Evolutionary conservation across 1,140 invertebrate genomes (phyloP), one percentile per base, ranked within the genome.

Genomic region (Pygmarrhopalites habei): DNA sequence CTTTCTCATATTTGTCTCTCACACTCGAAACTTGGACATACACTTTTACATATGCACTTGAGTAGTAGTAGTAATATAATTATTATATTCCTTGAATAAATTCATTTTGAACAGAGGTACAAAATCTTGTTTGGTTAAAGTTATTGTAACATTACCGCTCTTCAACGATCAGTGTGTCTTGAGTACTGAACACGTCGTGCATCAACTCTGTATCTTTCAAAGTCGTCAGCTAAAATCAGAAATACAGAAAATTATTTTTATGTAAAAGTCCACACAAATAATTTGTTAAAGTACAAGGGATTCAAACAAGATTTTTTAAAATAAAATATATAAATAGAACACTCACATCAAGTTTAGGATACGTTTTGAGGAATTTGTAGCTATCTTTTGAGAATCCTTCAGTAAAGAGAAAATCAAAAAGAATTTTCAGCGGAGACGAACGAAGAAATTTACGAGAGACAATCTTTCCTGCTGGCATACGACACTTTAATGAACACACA

Each of bases 301-400:
- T 35, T 7, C 12, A 19, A 28, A 25, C 12, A 52, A 23, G 26
- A n/a, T n/a, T 52, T 52, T 12, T 25, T 25, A 28, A 29, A 26
- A 52, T 2, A 52, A 52, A 52, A 12, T 52, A 15, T 52, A 19
- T 4, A n/a, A 26, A 19, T 52, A 23, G 14, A 28, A 1, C 0
- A 53, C 69, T 71, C 62, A 71, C 69, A 68, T 71, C 69, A 61
- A 57, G 62, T 63, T 68, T 68, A 26, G 69, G 69, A 47, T 71
- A 71, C 29, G 69, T 60, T 21, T 56, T 69, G n/a, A 71, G 60
- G 63, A 71, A 60, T 65, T 57, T 66, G 49, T 62, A 68, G 26
- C 63, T 46, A 17, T 71, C 69, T 32, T 52, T 66, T 5, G 60
- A 53, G 51, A 60, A 71, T n/a, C 69, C 69, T 58, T 68, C 65